Evolutionary conservation across 2,797 vertebrate species (phyloP), one percentile per base, ranked within the genome.

Genomic region (Lerista edwardsae): DNA sequence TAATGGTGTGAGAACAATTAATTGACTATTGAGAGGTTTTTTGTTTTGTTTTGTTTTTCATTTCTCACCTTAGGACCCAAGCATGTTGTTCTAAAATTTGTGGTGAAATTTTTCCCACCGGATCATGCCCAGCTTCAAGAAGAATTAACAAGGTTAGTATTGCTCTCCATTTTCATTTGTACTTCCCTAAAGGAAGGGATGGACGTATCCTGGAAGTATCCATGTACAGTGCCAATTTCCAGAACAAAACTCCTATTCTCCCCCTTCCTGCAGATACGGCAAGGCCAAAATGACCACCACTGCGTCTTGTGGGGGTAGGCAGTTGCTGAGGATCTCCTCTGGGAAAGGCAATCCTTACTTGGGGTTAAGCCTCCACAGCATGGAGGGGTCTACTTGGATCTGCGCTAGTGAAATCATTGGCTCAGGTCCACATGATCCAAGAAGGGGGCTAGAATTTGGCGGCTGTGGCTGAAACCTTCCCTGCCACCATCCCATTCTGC

Each of bases 51-150:
- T n/a, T n/a, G n/a, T n/a, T n/a, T 0, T 87, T 81, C 51, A 9
- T 39, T 59, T 76, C 3, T 34, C 31, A 89, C 72, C 82, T 61
- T 90, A 99, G 98, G 98, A 91, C 98, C 98, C 4, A 99, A 98
- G 91, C 97, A 98, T 9, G 96, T 97, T 9, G 95, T 97, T 86
- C 94, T 99, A 89, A 98, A 97, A 93, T 99, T 99, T 89, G 97
- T 98, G 89, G 98, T 99, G 94, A 99, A 99, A 94, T 99, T 99
- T 94, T 99, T 99, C 86, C 98, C 98, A 23, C 98, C 98, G 1
- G 98, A 99, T 90, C 98, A 98, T 0, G 95, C 98, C 74, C 98
- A 99, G 89, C 96, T 99, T 19, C 96, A 98, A 95, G 98, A 99
- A 92, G 98, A 99, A 86, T 94, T 99, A 88, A 99, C 98, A 80